Evolutionary conservation across 2,797 vertebrate genomes (phyloP).

Genomic region (Pseudocheirus occidentalis): DNA sequence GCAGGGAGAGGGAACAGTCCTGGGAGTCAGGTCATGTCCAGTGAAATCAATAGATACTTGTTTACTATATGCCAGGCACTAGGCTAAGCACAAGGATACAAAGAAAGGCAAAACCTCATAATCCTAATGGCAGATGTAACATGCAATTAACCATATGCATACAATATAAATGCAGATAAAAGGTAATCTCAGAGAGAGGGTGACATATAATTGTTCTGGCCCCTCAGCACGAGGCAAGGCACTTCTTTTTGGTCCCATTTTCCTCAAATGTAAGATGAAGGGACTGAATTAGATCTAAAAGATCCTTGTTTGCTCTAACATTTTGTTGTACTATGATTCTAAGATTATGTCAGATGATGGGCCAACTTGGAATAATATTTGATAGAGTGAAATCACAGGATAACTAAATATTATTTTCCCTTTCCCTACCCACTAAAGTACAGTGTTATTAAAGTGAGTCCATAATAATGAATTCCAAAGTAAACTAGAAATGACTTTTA

Average conservation of each 20-base stretch:
- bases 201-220: not conserved
- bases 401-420: not conserved
- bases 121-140: not conserved
- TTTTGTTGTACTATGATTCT: slow-evolving; percentile 7
- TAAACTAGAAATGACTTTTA: slow-evolving; percentile 40
- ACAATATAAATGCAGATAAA: not conserved
- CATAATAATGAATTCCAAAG: slow-evolving; percentile 27
- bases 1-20: not conserved
- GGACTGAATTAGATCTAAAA: not conserved
- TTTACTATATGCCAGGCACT: not conserved
- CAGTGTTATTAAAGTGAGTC: slow-evolving; percentile 22
- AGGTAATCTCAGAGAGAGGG: not conserved
- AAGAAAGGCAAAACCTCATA: not conserved
- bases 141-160: not conserved
- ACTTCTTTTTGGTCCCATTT: not conserved
- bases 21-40: not conserved
- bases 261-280: slow-evolving; percentile 24
- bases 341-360: not conserved
- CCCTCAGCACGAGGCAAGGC: not conserved
- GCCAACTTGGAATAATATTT: not conserved
- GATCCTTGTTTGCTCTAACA: not conserved
- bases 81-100: not conserved
- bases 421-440: not conserved
- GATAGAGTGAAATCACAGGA: not conserved
- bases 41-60: not conserved